Evolutionary conservation across 2,888 invertebrate genomes (phyloP), one percentile per base, ranked within the genome.

Genomic region (Drosophila falleni): DNA sequence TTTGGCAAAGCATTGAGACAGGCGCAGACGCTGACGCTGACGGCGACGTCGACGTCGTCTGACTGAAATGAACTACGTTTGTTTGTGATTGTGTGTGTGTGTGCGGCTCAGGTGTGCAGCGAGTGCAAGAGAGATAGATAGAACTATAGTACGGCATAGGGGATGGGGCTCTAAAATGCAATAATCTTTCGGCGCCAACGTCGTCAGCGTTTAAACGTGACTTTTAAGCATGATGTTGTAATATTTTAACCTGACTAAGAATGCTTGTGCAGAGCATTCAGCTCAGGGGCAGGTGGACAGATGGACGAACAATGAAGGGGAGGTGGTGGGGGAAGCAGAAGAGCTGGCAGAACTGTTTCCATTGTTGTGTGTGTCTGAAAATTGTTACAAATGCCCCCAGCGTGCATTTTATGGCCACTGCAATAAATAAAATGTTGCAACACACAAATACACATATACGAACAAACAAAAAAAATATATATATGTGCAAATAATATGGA

Each of bases 191-290:
- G 84, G 81, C 85, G 88, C 81, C 73, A 77, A 74, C 86, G 89
- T 89, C 76, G 88, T 88, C 80, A 87, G 81, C 83, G 80, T 81
- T 89, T 81, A 89, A 89, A 89, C 89, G 89, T 89, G 89, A 89
- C 89, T 89, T 80, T 83, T 83, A 81, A 89, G 89, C 89, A 89
- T 88, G 89, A 90, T 89, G 90, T 81, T 88, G 89, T 86, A 89
- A 89, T 89, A 88, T 89, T 87, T 87, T 87, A 87, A 87, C 89
- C 78, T 80, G 89, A 84, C 86, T 86, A 89, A 86, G 87, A 87
- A 79, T 71, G 58, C 53, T 64, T 46, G 15, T 42, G 55, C 19
- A 10, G 31, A 55, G 54, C 19, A 51, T 54, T 54, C 54, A 59
- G 50, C 71, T 62, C 49, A 58, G 15, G 26, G 42, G 35, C 16